Evolutionary conservation across 2,113 vertebrate genomes (phyloP).

Genomic region (Hippolais icterina): DNA sequence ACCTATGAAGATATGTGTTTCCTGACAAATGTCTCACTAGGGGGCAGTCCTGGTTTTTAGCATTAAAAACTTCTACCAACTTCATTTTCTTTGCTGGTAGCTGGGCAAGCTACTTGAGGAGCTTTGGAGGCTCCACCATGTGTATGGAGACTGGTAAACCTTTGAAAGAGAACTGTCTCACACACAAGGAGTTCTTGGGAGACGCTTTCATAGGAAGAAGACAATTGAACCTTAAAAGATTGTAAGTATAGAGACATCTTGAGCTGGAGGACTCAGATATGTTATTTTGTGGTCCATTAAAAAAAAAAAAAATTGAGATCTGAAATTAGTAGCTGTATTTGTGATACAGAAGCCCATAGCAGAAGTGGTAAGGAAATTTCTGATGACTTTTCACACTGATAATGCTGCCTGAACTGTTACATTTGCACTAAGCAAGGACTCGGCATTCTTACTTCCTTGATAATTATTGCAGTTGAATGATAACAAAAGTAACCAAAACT

Average conservation of each 20-base stretch:
- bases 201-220: neutral
- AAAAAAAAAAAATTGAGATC: neutral
- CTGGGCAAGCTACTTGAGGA: neutral
- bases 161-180: neutral
- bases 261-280: neutral
- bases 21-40: neutral
- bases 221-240: neutral
- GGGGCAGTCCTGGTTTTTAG: slow-evolving; percentile 14
- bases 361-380: neutral
- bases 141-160: neutral
- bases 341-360: neutral
- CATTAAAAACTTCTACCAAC: neutral
- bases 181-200: neutral
- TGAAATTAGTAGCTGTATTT: neutral
- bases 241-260: neutral
- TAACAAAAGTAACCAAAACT: neutral
- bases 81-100: neutral
- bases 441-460: neutral
- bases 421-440: neutral
- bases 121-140: neutral
- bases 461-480: neutral
- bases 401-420: neutral
- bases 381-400: neutral
- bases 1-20: neutral
- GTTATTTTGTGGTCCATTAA: neutral